Evolutionary conservation across 2,888 invertebrate genomes (phyloP).

Genomic region (Phymatocera aterrima): DNA sequence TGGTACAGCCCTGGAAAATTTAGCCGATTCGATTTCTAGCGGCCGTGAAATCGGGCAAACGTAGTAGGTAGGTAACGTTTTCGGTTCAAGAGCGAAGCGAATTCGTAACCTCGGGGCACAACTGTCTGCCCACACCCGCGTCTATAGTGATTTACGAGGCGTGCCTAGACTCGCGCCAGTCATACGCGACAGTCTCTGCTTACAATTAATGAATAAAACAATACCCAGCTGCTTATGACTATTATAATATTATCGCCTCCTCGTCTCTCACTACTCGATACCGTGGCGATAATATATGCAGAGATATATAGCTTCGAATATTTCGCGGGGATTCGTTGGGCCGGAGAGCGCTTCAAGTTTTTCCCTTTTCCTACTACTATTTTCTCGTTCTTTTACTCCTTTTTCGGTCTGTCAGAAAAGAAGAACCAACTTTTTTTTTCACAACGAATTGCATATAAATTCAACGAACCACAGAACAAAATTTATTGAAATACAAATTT

Average conservation of each 20-base stretch:
- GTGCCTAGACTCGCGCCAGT: constrained; percentile 36
- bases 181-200: neutral
- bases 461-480: too few relatives aligned
- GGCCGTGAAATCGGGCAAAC: constrained; percentile 16
- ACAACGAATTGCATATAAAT: too few relatives aligned
- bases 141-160: constrained; percentile 41
- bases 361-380: too few relatives aligned
- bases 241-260: neutral
- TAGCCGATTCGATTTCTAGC: neutral
- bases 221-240: neutral
- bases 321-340: too few relatives aligned
- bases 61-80: neutral
- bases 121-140: constrained; percentile 17
- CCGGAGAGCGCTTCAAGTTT: too few relatives aligned
- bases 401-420: too few relatives aligned
- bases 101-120: constrained; percentile 25
- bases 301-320: too few relatives aligned
- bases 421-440: too few relatives aligned
- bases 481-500: too few relatives aligned
- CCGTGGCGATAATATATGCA: neutral
- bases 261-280: neutral
- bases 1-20: neutral
- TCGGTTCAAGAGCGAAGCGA: constrained; percentile 29
- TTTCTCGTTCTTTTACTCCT: too few relatives aligned
- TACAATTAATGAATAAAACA: constrained; percentile 42